phyloP scores from a whole-genome alignment of 2,113 vertebrate species.

The Barbus barbus region DNA sequence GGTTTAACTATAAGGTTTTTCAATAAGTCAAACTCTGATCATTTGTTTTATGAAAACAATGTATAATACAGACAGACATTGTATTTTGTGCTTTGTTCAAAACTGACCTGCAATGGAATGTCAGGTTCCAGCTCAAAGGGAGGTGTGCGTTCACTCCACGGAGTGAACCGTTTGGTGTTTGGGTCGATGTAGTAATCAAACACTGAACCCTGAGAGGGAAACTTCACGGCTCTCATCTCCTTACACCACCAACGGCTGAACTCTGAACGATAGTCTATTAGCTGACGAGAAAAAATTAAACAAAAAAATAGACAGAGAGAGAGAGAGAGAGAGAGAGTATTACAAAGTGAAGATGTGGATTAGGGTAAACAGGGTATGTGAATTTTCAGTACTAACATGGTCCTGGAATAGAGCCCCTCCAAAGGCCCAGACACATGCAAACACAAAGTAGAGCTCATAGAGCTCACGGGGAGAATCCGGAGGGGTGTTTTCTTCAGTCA shows the following conservation, averaged over 20 bases:
- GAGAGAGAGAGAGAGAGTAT: background rate
- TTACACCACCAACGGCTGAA: conserved; percentile 85
- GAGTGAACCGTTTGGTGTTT: conserved; percentile 79
- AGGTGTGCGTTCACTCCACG: conserved; percentile 74
- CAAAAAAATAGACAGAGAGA: background rate
- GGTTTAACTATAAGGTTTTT: background rate
- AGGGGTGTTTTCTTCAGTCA: conserved; percentile 80
- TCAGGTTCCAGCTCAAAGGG: conserved; percentile 76
- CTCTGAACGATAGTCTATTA: conserved; percentile 81
- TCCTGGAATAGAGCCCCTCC: conserved; percentile 82
- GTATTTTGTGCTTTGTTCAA: background rate
- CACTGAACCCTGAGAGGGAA: conserved; percentile 80
- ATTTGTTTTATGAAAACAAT: background rate
- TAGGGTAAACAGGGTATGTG: background rate
- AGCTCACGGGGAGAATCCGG: conserved; percentile 79
- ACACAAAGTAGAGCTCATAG: conserved; percentile 82
- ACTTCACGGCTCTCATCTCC: conserved; percentile 81
- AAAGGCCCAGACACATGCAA: conserved; percentile 80
- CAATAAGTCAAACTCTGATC: background rate
- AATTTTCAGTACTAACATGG: conserved; percentile 74
- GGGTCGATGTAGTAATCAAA: conserved; percentile 86
- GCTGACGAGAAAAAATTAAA: conserved; percentile 57
- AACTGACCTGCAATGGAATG: conserved; percentile 69
- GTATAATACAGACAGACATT: background rate
- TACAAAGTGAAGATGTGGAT: background rate